Evolutionary conservation across 2,797 vertebrate genomes (phyloP).

Genomic region (Notolepis coatsorum): DNA sequence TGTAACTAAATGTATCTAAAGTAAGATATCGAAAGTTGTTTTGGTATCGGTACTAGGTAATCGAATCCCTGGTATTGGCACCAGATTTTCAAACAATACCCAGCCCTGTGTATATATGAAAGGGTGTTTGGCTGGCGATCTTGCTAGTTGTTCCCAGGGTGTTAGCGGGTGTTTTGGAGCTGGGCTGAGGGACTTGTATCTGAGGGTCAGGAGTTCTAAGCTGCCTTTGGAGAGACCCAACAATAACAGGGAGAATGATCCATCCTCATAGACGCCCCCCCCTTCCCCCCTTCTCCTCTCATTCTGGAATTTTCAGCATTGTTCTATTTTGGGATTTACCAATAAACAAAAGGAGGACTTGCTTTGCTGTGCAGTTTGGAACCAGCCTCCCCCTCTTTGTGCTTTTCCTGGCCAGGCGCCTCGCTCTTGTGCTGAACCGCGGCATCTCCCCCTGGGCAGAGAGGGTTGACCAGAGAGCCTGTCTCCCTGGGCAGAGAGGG

Average conservation of each 20-base stretch:
- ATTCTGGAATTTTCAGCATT: conserved; percentile 47
- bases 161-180: neutral
- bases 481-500: too few relatives aligned
- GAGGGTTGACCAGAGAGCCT: too few relatives aligned
- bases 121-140: neutral
- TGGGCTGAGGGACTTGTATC: neutral
- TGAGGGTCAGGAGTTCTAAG: neutral
- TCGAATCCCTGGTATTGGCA: too few relatives aligned
- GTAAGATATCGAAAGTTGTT: too few relatives aligned
- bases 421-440: conserved; percentile 11
- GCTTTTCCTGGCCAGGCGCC: conserved; percentile 24
- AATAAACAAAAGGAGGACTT: conserved; percentile 51
- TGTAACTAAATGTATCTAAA: too few relatives aligned
- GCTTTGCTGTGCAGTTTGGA: conserved; percentile 32
- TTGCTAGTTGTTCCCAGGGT: neutral
- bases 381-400: conserved; percentile 30
- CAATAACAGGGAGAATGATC: neutral
- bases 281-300: conserved; percentile 19
- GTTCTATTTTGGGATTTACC: conserved; percentile 56
- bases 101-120: neutral
- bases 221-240: neutral
- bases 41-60: too few relatives aligned
- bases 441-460: conserved; percentile 22
- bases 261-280: neutral
- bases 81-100: too few relatives aligned